These are phyloP conservation scores for Rotaria magnacalcarata DNA, from an alignment of 2,888 invertebrate genomes.

Conservation along the genomic window DNA sequence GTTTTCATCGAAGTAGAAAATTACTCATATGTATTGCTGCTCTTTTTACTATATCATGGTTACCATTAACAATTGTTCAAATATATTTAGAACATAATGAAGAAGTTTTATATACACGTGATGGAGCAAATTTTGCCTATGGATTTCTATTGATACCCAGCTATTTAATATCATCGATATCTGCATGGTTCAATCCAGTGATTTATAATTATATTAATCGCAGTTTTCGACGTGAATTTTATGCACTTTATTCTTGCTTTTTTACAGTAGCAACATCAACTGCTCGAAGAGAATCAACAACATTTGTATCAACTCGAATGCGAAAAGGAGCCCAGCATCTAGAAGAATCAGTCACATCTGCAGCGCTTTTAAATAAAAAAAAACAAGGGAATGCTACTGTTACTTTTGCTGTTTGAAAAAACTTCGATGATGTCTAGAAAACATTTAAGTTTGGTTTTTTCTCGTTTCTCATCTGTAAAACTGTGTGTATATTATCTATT, in stretches of 20 bases:
- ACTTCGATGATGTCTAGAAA: background rate
- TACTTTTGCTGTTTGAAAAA: background rate
- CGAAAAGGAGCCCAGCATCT: background rate
- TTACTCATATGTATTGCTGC: conserved; percentile 4
- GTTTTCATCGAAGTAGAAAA: conserved; percentile 27
- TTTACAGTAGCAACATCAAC: background rate
- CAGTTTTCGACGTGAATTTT: conserved; percentile 26
- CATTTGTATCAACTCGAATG: background rate
- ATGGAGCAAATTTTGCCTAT: conserved; percentile 1
- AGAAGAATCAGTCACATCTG: no score
- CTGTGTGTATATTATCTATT: background rate
- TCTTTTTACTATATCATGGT: conserved; percentile 6
- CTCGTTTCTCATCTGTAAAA: background rate
- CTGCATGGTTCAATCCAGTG: conserved; percentile 8
- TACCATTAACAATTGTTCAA: conserved; percentile 2
- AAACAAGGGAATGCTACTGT: background rate
- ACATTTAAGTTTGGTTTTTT: background rate
- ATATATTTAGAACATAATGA: conserved; percentile 1
- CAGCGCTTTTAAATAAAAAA: background rate
- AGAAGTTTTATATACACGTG: background rate
- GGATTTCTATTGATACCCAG: background rate
- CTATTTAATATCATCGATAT: conserved; percentile 15
- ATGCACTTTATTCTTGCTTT: conserved; percentile 26
- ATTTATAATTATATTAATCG: conserved; percentile 37
- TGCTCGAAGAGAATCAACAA: background rate